Base-by-base conservation (phyloP, 2,888 invertebrate genomes). In the Orthosia incerta region DNA sequence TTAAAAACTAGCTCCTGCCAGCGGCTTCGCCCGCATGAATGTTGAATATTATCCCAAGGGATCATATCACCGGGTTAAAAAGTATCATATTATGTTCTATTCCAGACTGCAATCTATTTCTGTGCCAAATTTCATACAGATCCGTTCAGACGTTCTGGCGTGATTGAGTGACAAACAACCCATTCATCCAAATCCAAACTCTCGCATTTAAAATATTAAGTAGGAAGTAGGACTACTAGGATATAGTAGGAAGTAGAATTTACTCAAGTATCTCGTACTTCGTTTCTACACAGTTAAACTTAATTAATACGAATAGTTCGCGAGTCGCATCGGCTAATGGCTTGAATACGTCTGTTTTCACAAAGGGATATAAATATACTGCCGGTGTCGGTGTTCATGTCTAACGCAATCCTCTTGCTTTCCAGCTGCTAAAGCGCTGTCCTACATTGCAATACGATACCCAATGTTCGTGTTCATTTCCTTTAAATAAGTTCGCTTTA, bases 291-390 rank as follows among this genome's bases (percentile, higher is more conserved):
- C 95, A 94, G 95, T 95, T 95, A 95, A 95, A 94, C 94, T 95
- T 94, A 95, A 95, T 95, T 95, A 95, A 95, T 95, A 94, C 91
- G 93, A 94, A 95, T 95, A 95, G 95, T 95, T 95, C 89, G 94
- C 94, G 91, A 94, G 92, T 93, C 92, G 92, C 89, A 89, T 86
- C 86, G 91, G 92, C 92, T 95, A 95, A 95, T 95, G 95, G 95
- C 89, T 90, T 87, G 91, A 90, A 92, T 92, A 92, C 92, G 93
- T 93, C 91, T 94, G 91, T 91, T 89, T 89, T 90, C 90, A 90
- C 92, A 91, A 92, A 93, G 90, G 91, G 90, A 87, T 92, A 93
- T 94, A 93, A 94, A 93, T 93, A 92, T 71, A 84, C 82, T 80
- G 74, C 64, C 69, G 67, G 74, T 83, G 87, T 83, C 69, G 67